Percentiles rank a stretch among this genome's conserved stretches.
phyloP scores from a whole-genome alignment of 2,888 invertebrate species.

The Lithophane socia region DNA sequence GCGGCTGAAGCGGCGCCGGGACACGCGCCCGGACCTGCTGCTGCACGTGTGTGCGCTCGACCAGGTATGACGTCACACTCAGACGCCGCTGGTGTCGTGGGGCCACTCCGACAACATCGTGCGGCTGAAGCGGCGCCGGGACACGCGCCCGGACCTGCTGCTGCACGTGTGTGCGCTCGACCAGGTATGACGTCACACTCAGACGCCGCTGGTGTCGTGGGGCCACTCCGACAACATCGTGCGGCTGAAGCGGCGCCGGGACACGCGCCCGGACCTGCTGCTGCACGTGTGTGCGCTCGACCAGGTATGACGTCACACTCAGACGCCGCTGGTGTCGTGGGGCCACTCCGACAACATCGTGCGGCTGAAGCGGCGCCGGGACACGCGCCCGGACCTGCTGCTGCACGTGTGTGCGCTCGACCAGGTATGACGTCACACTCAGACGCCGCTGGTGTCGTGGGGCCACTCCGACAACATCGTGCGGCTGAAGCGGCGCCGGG shows the following conservation, averaged over 20 bases:
- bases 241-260: slow-evolving; percentile 93
- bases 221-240: slow-evolving; percentile 69
- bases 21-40: slow-evolving; percentile 91
- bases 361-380: slow-evolving; percentile 93
- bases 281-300: slow-evolving; percentile 91
- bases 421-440: slow-evolving; percentile 76
- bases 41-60: slow-evolving; percentile 91
- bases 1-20: slow-evolving; percentile 93
- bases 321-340: too few relatives aligned
- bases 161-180: slow-evolving; percentile 91
- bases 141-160: slow-evolving; percentile 91
- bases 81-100: slow-evolving; percentile 92
- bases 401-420: slow-evolving; percentile 91
- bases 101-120: slow-evolving; percentile 93
- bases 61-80: slow-evolving; percentile 76
- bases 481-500: slow-evolving; percentile 93
- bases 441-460: too few relatives aligned
- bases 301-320: slow-evolving; percentile 76
- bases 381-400: slow-evolving; percentile 91
- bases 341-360: slow-evolving; percentile 69
- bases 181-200: slow-evolving; percentile 76
- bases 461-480: slow-evolving; percentile 69
- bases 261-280: slow-evolving; percentile 91
- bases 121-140: slow-evolving; percentile 93
- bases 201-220: too few relatives aligned